phyloP scores from a whole-genome alignment of 2,113 vertebrate genomes.

The Prunella fulvescens region DNA sequence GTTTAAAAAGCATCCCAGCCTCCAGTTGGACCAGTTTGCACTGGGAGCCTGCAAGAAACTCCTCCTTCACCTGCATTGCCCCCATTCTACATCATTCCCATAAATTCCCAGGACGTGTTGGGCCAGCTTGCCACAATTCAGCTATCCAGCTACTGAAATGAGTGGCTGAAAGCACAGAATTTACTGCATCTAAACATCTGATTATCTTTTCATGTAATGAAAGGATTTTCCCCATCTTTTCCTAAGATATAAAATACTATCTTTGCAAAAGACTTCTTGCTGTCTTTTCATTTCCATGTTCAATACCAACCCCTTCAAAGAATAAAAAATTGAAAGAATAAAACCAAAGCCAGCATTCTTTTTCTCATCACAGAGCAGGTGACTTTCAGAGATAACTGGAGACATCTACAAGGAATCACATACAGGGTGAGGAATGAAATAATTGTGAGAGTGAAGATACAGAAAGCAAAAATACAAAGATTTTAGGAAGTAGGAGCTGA shows the following conservation, averaged over 20 bases:
- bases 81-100: background rate
- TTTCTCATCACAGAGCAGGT: background rate
- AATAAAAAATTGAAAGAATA: background rate
- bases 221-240: background rate
- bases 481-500: background rate
- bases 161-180: background rate
- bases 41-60: background rate
- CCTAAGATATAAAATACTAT: background rate
- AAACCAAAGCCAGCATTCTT: background rate
- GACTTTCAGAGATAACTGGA: background rate
- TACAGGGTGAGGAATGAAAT: background rate
- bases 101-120: background rate
- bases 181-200: background rate
- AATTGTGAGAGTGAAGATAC: rapidly evolving
- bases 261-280: background rate
- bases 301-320: background rate
- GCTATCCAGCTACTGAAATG: background rate
- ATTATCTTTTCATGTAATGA: background rate
- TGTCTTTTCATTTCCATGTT: background rate
- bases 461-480: background rate
- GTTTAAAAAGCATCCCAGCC: background rate
- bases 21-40: conserved; percentile 28
- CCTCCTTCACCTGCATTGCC: background rate
- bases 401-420: background rate
- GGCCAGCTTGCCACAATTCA: background rate